Percentiles rank a stretch among this genome's conserved stretches.
Conservation (phyloP, 2,888 invertebrate species). For the Athetis lepigone region DNA sequence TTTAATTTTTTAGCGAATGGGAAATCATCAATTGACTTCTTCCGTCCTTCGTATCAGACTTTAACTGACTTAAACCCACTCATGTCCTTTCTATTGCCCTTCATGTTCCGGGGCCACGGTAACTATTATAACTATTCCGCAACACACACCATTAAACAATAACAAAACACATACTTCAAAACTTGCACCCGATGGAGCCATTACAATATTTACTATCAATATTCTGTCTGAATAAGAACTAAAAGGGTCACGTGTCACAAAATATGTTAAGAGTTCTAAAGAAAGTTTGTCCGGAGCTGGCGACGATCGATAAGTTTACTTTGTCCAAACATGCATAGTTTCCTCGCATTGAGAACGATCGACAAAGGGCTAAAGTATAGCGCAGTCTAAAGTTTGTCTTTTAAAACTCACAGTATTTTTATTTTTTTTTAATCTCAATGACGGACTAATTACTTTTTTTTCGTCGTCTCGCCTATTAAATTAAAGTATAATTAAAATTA, state of each 20-base stretch:
- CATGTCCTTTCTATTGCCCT: too few relatives aligned
- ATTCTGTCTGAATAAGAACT: constrained; percentile 46
- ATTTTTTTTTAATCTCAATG: too few relatives aligned
- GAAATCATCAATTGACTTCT: too few relatives aligned
- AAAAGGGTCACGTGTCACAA: constrained; percentile 57
- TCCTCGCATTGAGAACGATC: constrained; percentile 18
- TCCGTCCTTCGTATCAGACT: too few relatives aligned
- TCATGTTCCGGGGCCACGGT: too few relatives aligned
- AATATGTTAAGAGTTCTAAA: constrained; percentile 67
- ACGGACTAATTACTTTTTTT: too few relatives aligned
- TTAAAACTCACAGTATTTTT: not conserved
- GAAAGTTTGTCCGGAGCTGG: constrained; percentile 64
- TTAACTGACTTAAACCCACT: too few relatives aligned
- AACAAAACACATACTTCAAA: constrained; percentile 32
- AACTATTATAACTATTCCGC: constrained; percentile 19
- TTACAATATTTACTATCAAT: constrained; percentile 54
- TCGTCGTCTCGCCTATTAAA: too few relatives aligned
- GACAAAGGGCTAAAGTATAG: not conserved
- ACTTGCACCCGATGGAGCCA: constrained; percentile 29
- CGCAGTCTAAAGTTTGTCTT: not conserved
- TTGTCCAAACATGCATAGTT: constrained; percentile 41
- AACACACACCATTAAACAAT: constrained; percentile 11
- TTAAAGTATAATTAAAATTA: too few relatives aligned
- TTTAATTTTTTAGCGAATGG: too few relatives aligned
- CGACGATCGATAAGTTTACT: constrained; percentile 66